Base-by-base conservation (phyloP, 2,113 vertebrate species). In the Siniperca chuatsi region DNA sequence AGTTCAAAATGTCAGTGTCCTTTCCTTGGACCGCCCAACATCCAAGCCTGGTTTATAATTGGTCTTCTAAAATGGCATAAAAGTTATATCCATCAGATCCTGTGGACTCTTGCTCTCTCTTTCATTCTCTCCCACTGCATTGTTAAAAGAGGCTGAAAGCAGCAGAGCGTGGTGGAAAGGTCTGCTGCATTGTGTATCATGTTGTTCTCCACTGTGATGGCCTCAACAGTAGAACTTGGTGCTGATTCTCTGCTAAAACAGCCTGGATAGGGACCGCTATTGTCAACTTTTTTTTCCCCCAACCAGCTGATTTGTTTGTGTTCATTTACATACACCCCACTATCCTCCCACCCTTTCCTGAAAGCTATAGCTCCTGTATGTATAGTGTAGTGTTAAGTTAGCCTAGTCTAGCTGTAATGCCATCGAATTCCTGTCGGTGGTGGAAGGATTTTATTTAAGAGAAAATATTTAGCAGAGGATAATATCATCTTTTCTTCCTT, bases 161-260 rank as follows among this genome's bases (percentile, higher is more conserved):
- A 93, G 91, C 91, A 95, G 93, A 94, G 89, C 68, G n/a, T 82
- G 85, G 94, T 96, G 93, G 95, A 96, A 96, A 92, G 68, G 62
- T 96, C 94, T 78, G 82, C 89, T 86, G 90, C 78, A 42, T 94
- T 93, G 90, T 93, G 58, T 18, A 2, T 70, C 67, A 42, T n/a
- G 78, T 82, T 92, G 89, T 90, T 78, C 46, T 77, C 50, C 42
- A 12, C 84, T 40, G 68, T 83, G 66, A 79, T 75, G 85, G 78
- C 78, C 64, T 81, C 75, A 73, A 87, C 84, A 71, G 86, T 88
- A 37, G 91, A 93, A 90, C 76, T 88, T 67, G 79, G 52, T 50
- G 89, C 84, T 74, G 88, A 65, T 87, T 92, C 92, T 93, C 81
- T 88, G 79, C 80, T 46, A 86, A 90, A 91, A 89, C 52, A 35